A percentile compares a stretch with the other conserved stretches of the same genome.
phyloP scores from a whole-genome alignment of 2,113 vertebrate genomes.

The Brachypodius melanocephalos region DNA sequence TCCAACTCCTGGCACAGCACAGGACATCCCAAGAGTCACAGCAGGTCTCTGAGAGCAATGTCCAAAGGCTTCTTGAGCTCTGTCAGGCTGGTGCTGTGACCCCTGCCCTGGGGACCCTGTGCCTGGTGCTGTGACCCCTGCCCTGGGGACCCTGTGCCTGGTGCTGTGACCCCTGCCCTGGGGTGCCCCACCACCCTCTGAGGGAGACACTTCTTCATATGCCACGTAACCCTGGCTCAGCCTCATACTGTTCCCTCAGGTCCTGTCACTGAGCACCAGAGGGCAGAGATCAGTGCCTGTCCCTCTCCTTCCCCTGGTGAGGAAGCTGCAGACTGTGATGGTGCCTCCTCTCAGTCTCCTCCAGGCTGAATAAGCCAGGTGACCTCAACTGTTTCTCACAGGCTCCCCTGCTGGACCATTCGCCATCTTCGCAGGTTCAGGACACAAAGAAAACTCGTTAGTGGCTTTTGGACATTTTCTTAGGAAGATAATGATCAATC shows the following conservation, averaged over 20 bases:
- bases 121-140: too few relatives aligned
- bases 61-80: not conserved
- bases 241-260: not conserved
- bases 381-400: not conserved
- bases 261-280: too few relatives aligned
- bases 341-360: not conserved
- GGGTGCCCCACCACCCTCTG: too few relatives aligned
- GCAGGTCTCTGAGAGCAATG: not conserved
- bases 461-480: not conserved
- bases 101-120: not conserved
- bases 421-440: not conserved
- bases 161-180: too few relatives aligned
- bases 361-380: not conserved
- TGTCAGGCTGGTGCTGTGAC: not conserved
- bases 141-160: too few relatives aligned
- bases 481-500: not conserved
- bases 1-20: rapidly evolving
- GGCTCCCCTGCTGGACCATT: not conserved
- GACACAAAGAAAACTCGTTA: not conserved
- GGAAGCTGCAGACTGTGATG: not conserved
- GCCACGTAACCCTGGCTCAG: not conserved
- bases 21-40: not conserved
- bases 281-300: not conserved
- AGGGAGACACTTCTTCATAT: too few relatives aligned
- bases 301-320: not conserved